Evolutionary conservation across 2,888 invertebrate species (phyloP), one percentile per base, ranked within the genome.

Genomic region (Troides oblongomaculatus): DNA sequence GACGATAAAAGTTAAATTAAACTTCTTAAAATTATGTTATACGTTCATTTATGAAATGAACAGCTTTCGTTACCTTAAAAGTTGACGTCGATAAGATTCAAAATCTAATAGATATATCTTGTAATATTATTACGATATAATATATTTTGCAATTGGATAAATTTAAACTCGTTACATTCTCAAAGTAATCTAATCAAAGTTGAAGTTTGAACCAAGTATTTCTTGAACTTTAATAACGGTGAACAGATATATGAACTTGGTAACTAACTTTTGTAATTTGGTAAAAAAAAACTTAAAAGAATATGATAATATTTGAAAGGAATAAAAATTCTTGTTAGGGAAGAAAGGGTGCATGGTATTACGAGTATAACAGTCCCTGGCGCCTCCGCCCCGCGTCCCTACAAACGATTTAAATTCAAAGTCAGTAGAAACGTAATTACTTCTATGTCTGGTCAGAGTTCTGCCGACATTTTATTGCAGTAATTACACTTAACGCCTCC

Each of bases 381-480:
- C 68, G 68, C 71, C 73, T 68, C 75, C 77, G 46, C 43, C 73
- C 73, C 73, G 57, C 58, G n/a, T 18, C 61, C 65, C 50, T 74
- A 75, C 79, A 80, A 81, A 83, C 86, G 84, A 88, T 91, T 91
- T 86, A 88, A 90, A 91, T 90, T 90, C 91, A 90, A 88, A 90
- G 85, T 84, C 81, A 81, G 90, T 88, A 90, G 87, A 88, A 88
- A 88, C 86, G 87, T 89, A 90, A 91, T 90, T 90, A 88, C 89
- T 86, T 84, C 83, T 80, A 81, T 81, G 84, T 85, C 84, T 85
- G 88, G 89, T 84, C 87, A 87, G 82, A 87, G 86, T 88, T 86
- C 82, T 76, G 77, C 76, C 79, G 82, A 87, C 85, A 89, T 89
- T 88, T 88, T 88, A 88, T 85, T 83, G 77, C 75, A 81, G 88